Percentiles rank a stretch among this genome's conserved stretches.
phyloP scores from a whole-genome alignment of 2,113 vertebrate species.

The Sinocyclocheilus rhinocerous region DNA sequence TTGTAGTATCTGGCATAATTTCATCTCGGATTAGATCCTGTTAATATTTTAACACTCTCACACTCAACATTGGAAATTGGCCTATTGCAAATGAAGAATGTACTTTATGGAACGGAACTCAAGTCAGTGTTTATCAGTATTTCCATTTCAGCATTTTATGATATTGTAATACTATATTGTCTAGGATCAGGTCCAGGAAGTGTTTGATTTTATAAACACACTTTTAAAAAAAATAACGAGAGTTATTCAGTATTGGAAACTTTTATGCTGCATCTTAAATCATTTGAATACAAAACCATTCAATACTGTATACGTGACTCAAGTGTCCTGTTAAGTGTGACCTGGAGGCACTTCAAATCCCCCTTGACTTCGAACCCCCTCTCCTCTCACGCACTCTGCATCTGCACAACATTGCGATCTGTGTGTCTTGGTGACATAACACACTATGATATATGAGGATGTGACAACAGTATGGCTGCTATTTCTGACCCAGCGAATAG shows the following conservation, averaged over 20 bases:
- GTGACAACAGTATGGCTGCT: slow-evolving; percentile 58
- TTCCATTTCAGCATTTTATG: background rate
- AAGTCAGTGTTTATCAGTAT: background rate
- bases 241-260: background rate
- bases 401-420: slow-evolving; percentile 63
- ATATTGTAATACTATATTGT: background rate
- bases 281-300: background rate
- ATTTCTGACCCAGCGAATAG: slow-evolving; percentile 62
- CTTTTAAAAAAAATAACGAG: background rate
- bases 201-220: background rate
- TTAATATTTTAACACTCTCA: slow-evolving; percentile 73
- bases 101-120: background rate
- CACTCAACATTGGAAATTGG: background rate
- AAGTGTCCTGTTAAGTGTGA: slow-evolving; percentile 55
- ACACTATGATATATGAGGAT: slow-evolving; percentile 61
- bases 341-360: slow-evolving; percentile 57
- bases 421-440: slow-evolving; percentile 56
- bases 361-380: slow-evolving; percentile 60
- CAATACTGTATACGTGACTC: slow-evolving; percentile 13
- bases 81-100: background rate
- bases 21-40: slow-evolving; percentile 75
- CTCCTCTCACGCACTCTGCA: slow-evolving; percentile 33
- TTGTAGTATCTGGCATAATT: slow-evolving; percentile 43
- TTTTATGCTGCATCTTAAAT: background rate
- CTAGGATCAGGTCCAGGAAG: background rate